phyloP scores from a whole-genome alignment of 2,888 invertebrate genomes.

The Resseliella maxima region DNA sequence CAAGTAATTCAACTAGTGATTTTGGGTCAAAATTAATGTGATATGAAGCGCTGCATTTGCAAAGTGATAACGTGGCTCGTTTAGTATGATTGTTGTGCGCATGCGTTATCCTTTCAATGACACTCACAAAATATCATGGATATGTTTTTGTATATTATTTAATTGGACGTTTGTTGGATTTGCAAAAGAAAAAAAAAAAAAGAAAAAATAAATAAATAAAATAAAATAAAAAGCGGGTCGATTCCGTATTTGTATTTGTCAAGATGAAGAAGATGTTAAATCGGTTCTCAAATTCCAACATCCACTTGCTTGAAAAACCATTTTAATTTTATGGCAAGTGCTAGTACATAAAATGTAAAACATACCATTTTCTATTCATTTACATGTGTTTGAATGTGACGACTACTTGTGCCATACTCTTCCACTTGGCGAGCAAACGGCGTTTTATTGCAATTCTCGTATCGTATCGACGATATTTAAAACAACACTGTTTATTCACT shows the following conservation, averaged over 20 bases:
- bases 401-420: background rate
- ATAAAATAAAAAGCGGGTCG: too few relatives aligned
- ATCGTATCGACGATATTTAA: background rate
- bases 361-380: slow-evolving; percentile 51
- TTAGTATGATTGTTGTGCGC: background rate
- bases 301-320: slow-evolving; percentile 1
- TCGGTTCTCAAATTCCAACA: background rate
- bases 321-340: slow-evolving; percentile 39
- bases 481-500: slow-evolving; percentile 49
- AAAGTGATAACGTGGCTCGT: background rate
- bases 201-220: too few relatives aligned
- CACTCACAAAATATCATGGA: too few relatives aligned
- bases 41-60: background rate
- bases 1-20: slow-evolving; percentile 37
- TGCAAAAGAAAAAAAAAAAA: too few relatives aligned
- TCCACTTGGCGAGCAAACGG: background rate
- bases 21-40: background rate
- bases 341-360: slow-evolving; percentile 46
- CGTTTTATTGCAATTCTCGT: slow-evolving; percentile 10
- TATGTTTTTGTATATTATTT: too few relatives aligned
- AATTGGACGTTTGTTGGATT: too few relatives aligned
- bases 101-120: slow-evolving; percentile 44
- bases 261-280: background rate
- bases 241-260: too few relatives aligned
- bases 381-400: slow-evolving; percentile 13